These are phyloP conservation scores for Steatornis caripensis DNA, from an alignment of 2,113 vertebrate species.

Conservation along the genomic window DNA sequence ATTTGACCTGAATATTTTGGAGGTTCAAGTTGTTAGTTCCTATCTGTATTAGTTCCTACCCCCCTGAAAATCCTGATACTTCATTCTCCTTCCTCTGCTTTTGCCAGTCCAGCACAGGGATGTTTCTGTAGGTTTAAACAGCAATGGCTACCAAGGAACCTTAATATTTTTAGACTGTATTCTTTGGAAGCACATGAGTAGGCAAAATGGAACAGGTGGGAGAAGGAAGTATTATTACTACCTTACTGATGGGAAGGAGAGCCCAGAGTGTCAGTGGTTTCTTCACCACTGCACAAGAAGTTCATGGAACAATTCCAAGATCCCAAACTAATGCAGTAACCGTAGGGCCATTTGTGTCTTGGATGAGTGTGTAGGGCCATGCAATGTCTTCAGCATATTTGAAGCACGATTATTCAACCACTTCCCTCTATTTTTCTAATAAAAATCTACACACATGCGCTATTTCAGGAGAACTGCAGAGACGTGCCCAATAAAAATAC, in stretches of 20 bases:
- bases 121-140: background rate
- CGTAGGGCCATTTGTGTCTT: background rate
- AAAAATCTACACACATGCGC: background rate
- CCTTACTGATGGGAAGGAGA: background rate
- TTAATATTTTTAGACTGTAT: background rate
- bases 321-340: background rate
- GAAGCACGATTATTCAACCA: background rate
- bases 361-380: background rate
- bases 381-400: background rate
- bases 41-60: background rate
- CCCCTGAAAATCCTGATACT: background rate
- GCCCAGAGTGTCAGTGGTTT: background rate
- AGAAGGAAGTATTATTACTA: background rate
- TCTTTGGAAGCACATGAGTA: background rate
- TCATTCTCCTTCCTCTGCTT: background rate
- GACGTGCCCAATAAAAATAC: background rate
- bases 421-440: background rate
- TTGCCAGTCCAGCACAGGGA: background rate
- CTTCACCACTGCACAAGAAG: background rate
- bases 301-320: background rate
- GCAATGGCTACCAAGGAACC: background rate
- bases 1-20: background rate
- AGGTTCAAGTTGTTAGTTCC: background rate
- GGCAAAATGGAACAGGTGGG: background rate
- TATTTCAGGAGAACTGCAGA: background rate